These are phyloP conservation scores for Trogon melanurus DNA, from an alignment of 2,113 vertebrate species.

Conservation along the genomic window DNA sequence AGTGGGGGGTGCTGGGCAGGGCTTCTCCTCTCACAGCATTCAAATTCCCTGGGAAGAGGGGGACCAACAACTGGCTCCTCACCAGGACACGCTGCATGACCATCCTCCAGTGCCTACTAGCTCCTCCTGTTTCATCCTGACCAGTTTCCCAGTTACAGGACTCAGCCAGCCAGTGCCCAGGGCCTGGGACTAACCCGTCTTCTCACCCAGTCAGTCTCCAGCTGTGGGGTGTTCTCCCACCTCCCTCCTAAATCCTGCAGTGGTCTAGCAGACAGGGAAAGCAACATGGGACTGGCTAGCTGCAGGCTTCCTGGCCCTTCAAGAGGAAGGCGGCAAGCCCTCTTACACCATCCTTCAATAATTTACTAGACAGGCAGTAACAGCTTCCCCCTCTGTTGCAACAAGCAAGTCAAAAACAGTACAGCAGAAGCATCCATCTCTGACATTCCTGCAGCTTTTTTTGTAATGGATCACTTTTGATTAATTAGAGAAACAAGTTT, in stretches of 20 bases:
- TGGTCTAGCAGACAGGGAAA: not conserved
- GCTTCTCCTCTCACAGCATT: not conserved
- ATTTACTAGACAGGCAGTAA: slow-evolving; percentile 67
- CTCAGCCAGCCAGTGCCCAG: not conserved
- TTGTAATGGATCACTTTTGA: slow-evolving; percentile 67
- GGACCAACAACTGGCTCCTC: not conserved
- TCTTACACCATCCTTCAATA: slow-evolving; percentile 64
- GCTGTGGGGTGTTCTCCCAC: not conserved
- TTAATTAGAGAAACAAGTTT: slow-evolving; percentile 67
- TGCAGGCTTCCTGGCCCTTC: slow-evolving; percentile 47
- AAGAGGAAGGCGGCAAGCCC: slow-evolving; percentile 13
- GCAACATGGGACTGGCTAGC: not conserved
- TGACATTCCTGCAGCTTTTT: slow-evolving; percentile 71
- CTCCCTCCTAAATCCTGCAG: not conserved
- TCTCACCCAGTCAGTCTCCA: not conserved
- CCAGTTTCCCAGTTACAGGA: accelerated
- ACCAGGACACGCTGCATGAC: not conserved
- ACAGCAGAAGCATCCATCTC: slow-evolving; percentile 64
- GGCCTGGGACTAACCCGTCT: not conserved
- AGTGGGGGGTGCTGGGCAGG: not conserved
- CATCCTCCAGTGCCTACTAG: not conserved
- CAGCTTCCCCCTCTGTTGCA: slow-evolving; percentile 69
- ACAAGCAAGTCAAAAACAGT: slow-evolving; percentile 58
- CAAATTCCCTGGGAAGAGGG: not conserved
- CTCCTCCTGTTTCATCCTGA: not conserved